Evolutionary conservation across 1,140 invertebrate species (phyloP).

Genomic region (Conus betulinus): DNA sequence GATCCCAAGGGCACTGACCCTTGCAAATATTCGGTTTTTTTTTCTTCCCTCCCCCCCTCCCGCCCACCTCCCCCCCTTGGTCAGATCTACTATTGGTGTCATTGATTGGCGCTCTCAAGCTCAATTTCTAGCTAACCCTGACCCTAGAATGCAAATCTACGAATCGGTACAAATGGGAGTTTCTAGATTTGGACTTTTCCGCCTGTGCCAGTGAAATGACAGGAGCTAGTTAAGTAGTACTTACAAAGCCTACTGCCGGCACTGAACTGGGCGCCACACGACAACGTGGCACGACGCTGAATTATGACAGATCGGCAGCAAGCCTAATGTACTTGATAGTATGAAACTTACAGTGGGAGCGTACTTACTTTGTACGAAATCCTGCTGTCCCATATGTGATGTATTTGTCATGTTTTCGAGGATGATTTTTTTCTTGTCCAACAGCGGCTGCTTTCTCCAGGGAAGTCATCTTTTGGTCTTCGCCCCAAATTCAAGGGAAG

Average conservation of each 20-base stretch:
- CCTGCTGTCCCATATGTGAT: constrained; percentile 85
- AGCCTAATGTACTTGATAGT: constrained; percentile 12
- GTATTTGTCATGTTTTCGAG: constrained; percentile 61
- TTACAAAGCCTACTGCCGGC: background rate
- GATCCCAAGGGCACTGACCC: too few relatives aligned
- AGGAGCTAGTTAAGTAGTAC: constrained; percentile 11
- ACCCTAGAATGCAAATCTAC: too few relatives aligned
- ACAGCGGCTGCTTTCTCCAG: constrained; percentile 37
- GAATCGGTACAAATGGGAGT: too few relatives aligned
- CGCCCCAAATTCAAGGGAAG: background rate
- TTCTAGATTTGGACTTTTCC: too few relatives aligned
- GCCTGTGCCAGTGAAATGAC: too few relatives aligned
- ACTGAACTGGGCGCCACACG: background rate
- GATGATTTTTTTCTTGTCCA: constrained; percentile 65
- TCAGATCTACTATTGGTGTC: too few relatives aligned
- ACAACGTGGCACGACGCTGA: background rate
- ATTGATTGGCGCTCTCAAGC: too few relatives aligned
- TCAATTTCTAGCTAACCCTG: too few relatives aligned
- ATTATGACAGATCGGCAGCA: constrained; percentile 23
- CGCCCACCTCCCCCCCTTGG: too few relatives aligned
- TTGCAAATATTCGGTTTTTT: too few relatives aligned
- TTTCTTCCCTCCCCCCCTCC: too few relatives aligned
- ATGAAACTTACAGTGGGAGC: background rate
- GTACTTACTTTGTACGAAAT: constrained; percentile 81
- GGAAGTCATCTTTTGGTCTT: background rate